Evolutionary conservation across 2,888 invertebrate genomes (phyloP), one percentile per base, ranked within the genome.

Genomic region (Ferrisia virgata): DNA sequence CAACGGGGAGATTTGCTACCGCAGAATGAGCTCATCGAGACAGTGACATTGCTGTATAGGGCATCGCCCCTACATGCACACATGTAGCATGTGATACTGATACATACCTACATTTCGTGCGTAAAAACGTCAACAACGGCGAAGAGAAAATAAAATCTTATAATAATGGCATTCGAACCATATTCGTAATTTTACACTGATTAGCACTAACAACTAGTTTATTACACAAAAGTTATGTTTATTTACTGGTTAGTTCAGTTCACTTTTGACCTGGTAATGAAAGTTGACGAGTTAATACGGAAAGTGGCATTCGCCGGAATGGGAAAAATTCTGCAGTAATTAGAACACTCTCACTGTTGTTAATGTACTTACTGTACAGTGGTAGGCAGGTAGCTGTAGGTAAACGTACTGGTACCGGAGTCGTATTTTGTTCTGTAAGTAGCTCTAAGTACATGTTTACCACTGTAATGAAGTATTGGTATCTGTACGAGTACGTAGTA

Each of bases 191-290:
- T 76, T 76, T 76, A 76, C 72, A n/a, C 72, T 22, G 72, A 76
- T 76, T 76, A 76, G 36, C 36, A 13, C 64, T 28, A 64, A 36
- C 72, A 18, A 76, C 36, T 76, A 76, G 72, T 76, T 76, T 76
- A 76, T 76, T 76, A 76, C 72, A 76, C 72, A 76, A 76, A 76
- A 18, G 72, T 76, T 76, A 72, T 76, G 72, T 76, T 76, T 72
- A 72, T n/a, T 33, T 76, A 76, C 72, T 76, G 72, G 72, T 76
- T 76, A 36, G 72, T 76, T 76, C 36, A 11, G 72, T 76, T 76
- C 72, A 18, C 72, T 76, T 76, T 36, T 76, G 72, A 76, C 72
- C 72, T 76, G 72, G 72, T 76, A 76, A 76, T 76, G 72, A 76
- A 76, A 76, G 72, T 76, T 76, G 72, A 36, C 72, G 72, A 76